Conservation (phyloP, 2,113 vertebrate species). For the Corythornis cristatus region DNA sequence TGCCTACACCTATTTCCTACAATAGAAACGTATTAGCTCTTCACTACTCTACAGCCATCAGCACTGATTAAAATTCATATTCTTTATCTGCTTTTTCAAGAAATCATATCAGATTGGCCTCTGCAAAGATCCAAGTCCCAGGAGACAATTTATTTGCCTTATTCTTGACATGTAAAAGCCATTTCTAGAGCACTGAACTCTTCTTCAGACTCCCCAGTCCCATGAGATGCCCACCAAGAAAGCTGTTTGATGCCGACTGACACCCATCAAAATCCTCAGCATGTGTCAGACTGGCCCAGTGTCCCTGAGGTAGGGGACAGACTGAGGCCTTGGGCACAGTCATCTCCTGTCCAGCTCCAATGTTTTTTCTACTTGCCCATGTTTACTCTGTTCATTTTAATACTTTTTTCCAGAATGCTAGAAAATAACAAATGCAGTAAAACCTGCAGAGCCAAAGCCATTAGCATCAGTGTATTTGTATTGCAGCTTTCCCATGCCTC, state of each 20-base stretch:
- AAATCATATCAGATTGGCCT: neutral
- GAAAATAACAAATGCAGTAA: constrained; percentile 8
- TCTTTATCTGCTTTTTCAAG: neutral
- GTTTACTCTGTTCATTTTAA: neutral
- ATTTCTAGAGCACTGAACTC: neutral
- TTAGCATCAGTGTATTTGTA: neutral
- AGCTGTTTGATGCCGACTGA: neutral
- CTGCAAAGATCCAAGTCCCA: neutral
- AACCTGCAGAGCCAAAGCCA: neutral
- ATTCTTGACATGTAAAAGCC: neutral
- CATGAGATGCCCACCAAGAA: neutral
- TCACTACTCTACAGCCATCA: neutral
- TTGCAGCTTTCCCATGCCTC: neutral
- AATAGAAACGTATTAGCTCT: neutral
- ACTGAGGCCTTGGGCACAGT: neutral
- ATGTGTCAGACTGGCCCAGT: neutral
- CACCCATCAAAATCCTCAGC: neutral
- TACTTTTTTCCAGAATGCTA: neutral
- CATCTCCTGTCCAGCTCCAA: neutral
- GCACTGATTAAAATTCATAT: neutral
- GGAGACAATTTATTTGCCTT: neutral
- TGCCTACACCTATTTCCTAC: neutral
- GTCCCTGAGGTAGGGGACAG: neutral
- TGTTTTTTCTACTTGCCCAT: neutral
- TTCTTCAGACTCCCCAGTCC: neutral